Base-by-base conservation (phyloP, 2,888 invertebrate species). In the Phlogophora meticulosa region DNA sequence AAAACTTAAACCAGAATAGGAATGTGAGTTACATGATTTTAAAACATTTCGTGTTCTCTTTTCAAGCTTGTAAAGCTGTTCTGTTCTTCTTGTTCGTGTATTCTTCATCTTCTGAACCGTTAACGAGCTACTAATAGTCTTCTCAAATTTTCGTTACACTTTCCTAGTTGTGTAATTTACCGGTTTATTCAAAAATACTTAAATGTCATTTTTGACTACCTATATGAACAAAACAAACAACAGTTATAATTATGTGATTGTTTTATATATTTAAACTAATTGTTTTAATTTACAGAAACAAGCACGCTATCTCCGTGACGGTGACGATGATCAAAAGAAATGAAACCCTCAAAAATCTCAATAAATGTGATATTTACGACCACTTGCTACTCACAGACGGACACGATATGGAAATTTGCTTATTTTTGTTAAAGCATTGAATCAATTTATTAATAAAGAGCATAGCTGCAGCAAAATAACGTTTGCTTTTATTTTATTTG, bases 401-500 rank as follows among this genome's bases (percentile, higher is more conserved):
- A 62, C 59, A 61, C 32, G 61, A 59, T 57, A 48, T 65, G 32
- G 57, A 59, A 61, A 57, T 65, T 55, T 72, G 53, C 24, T 72
- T 66, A 66, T 75, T 72, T 80, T 69, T 76, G 60, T 76, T 68
- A 60, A 62, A 59, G 49, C 45, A 65, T 60, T 72, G 52, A 63
- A 69, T 67, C 53, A 58, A 76, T 67, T 52, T 69, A 66, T 57
- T 13, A 69, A 51, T 80, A 70, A 80, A 71, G 36, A 66, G 66
- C 51, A 56, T 22, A 72, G 51, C 73, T 77, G 74, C 78, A 80
- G 70, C 55, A 70, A 63, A 45, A 7, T 40, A 10, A 13, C 38
- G 4, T 22, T 49, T 52, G 4, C 32, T 45, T 32, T 45, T 0
- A 55, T n/a, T 61, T 34, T 34, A n/a, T 17, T n/a, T 42, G 7